Conservation (phyloP, 1,140 invertebrate genomes). For the Microplitis mediator region DNA sequence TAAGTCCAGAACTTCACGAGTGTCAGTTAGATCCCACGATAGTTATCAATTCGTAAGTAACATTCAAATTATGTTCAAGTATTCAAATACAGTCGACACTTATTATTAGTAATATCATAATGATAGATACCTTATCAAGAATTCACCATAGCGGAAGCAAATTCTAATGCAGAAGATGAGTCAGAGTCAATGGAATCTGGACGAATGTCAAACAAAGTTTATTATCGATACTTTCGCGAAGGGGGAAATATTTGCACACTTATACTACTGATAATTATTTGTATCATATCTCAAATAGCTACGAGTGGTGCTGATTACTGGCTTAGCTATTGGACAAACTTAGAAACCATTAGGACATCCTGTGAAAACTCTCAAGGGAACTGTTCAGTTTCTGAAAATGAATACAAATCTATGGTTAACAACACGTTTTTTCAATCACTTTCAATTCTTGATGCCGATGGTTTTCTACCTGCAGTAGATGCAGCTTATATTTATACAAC, state of each 20-base stretch:
- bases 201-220: conserved; percentile 65
- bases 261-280: conserved; percentile 63
- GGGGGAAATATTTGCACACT: conserved; percentile 70
- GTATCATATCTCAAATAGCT: conserved; percentile 71
- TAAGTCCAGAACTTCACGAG: neutral
- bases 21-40: conserved; percentile 26
- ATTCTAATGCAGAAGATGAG: neutral
- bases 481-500: conserved; percentile 58
- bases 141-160: neutral
- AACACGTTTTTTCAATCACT: conserved; percentile 27
- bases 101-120: too few relatives aligned
- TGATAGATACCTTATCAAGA: neutral
- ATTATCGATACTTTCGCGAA: conserved; percentile 70
- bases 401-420: conserved; percentile 26
- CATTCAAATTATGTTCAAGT: neutral
- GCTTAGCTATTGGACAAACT: conserved; percentile 75
- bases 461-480: conserved; percentile 34
- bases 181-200: conserved; percentile 61
- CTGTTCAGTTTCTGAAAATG: conserved; percentile 12
- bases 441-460: conserved; percentile 39
- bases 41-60: conserved; percentile 26
- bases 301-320: conserved; percentile 81
- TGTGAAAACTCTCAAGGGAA: conserved; percentile 4
- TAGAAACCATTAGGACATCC: conserved; percentile 53
- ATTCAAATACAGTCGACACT: too few relatives aligned